phyloP scores from a whole-genome alignment of 2,888 invertebrate genomes.

The Alsophila aescularia region DNA sequence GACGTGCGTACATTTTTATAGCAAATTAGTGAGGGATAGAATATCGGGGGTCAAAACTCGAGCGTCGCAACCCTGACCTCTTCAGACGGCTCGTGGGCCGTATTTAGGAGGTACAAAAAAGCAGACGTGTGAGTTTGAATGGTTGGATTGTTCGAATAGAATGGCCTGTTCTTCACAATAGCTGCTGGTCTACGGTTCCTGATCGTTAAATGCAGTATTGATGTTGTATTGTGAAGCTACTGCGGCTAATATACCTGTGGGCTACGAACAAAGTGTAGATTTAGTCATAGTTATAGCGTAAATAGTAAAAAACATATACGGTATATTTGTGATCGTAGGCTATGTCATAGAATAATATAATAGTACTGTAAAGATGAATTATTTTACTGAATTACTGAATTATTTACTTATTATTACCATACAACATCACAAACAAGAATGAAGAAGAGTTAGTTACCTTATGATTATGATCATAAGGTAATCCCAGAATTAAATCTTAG shows the following conservation, averaged over 20 bases:
- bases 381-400: too few relatives aligned
- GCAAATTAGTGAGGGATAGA: slow-evolving; percentile 55
- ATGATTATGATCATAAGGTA: too few relatives aligned
- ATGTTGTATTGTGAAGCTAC: slow-evolving; percentile 4
- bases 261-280: background rate
- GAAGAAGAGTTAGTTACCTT: too few relatives aligned
- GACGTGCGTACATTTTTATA: slow-evolving; percentile 52
- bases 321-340: too few relatives aligned
- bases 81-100: slow-evolving; percentile 69
- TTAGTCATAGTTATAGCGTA: too few relatives aligned
- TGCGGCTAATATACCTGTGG: background rate
- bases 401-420: too few relatives aligned
- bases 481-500: too few relatives aligned
- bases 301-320: too few relatives aligned
- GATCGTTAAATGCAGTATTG: slow-evolving; percentile 15
- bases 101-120: slow-evolving; percentile 54
- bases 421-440: too few relatives aligned
- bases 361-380: too few relatives aligned
- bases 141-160: slow-evolving; percentile 22
- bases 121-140: slow-evolving; percentile 28
- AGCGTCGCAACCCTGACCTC: slow-evolving; percentile 83
- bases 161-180: slow-evolving; percentile 14
- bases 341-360: too few relatives aligned
- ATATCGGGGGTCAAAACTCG: slow-evolving; percentile 78
- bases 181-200: slow-evolving; percentile 8